Evolutionary conservation across 92 coral and sea anemone species (phyloP).

Genomic region (Phenganax marumi): DNA sequence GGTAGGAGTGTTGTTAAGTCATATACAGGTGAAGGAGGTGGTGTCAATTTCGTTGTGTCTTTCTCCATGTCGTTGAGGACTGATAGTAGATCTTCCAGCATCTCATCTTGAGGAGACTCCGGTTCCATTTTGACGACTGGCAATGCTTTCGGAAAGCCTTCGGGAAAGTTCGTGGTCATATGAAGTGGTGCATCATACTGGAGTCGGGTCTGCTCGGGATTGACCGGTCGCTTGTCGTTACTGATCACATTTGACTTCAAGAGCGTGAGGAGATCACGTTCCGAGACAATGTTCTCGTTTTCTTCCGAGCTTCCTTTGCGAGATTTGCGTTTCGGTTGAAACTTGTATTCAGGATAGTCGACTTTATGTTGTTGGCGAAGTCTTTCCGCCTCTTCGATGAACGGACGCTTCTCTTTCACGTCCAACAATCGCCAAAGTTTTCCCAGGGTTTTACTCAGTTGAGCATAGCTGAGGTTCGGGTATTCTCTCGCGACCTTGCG

Average conservation of each 20-base stretch:
- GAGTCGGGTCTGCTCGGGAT: conserved; percentile 10
- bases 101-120: conserved; percentile 25
- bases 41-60: conserved; percentile 6
- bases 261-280: conserved; percentile 34
- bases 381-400: conserved; percentile 96
- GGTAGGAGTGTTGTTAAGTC: neutral
- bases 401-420: conserved; percentile 89
- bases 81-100: conserved; percentile 23
- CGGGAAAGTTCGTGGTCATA: conserved; percentile 15
- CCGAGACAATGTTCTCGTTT: conserved; percentile 43
- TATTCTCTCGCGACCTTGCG: conserved; percentile 94
- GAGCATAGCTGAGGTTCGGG: conserved; percentile 96
- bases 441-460: conserved; percentile 96
- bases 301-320: conserved; percentile 53
- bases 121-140: conserved; percentile 10
- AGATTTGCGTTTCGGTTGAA: conserved; percentile 85
- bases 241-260: conserved; percentile 17
- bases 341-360: conserved; percentile 95
- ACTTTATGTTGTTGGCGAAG: conserved; percentile 90
- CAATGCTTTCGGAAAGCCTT: conserved; percentile 4
- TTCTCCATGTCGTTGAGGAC: conserved; percentile 36
- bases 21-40: conserved; percentile 10
- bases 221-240: neutral
- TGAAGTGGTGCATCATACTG: conserved; percentile 3
- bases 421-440: conserved; percentile 91